These are phyloP conservation scores for Desmophyllum pertusum DNA, from an alignment of 92 coral and sea anemone species.

Conservation along the genomic window DNA sequence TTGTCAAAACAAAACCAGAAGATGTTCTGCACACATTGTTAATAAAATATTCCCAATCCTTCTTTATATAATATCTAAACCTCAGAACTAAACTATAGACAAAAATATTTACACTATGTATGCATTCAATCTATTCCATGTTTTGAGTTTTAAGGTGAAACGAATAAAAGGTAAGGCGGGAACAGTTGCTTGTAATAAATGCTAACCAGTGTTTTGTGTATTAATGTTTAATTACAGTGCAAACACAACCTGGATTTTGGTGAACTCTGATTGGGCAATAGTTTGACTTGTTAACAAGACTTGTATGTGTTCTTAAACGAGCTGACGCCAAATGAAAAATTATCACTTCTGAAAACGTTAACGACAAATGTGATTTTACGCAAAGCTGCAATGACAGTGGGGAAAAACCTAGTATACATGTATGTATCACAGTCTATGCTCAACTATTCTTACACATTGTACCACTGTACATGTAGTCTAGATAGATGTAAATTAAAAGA, in stretches of 20 bases:
- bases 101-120: neutral
- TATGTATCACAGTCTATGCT: too few species aligned
- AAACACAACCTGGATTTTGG: slow-evolving; percentile 14
- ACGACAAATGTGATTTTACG: too few species aligned
- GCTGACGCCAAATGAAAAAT: neutral
- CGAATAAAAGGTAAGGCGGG: slow-evolving; percentile 15
- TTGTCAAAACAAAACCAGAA: neutral
- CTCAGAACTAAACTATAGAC: neutral
- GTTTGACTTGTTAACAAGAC: slow-evolving; percentile 23
- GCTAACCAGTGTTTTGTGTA: slow-evolving; percentile 16
- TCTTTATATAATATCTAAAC: neutral
- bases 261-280: slow-evolving; percentile 10
- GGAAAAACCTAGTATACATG: too few species aligned
- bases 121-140: neutral
- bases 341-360: neutral
- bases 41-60: neutral
- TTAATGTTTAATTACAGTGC: slow-evolving; percentile 22
- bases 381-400: too few species aligned
- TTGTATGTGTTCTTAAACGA: neutral
- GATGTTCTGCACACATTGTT: neutral
- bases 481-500: too few species aligned
- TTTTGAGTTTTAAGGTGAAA: neutral
- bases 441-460: too few species aligned
- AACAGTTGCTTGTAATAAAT: slow-evolving; percentile 16
- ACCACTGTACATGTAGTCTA: too few species aligned